Base-by-base conservation (phyloP, 2,888 invertebrate genomes). In the Anthrax anthrax region DNA sequence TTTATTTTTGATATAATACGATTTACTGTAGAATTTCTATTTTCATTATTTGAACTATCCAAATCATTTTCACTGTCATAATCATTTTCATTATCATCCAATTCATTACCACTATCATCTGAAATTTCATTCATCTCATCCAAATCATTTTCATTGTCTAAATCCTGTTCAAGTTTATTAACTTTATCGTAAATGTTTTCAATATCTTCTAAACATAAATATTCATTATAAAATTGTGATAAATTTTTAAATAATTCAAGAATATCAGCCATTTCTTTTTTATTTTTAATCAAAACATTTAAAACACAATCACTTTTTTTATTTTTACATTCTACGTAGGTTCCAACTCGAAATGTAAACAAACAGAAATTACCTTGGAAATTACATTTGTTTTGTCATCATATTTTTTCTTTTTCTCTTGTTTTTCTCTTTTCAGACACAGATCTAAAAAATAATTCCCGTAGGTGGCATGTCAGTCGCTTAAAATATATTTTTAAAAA, bases 141-240 rank as follows among this genome's bases (percentile, higher is more conserved):
- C 32, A 34, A 23, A 3, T 38, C 41, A 12, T 5, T 8, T 39
- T 5, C 12, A 5, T n/a, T 13, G 12, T 6, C 12, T 2, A 8
- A 16, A 5, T 37, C 13, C 14, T 13, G 12, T 14, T 5, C 14
- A 37, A 8, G 3, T 17, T 37, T 2, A 9, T 48, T 19, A 43
- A 42, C 47, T 18, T 46, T 49, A 39, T 48, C 54, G 42, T 48
- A 57, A 17, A 51, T 47, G 29, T 44, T 58, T 52, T 64, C 61
- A 4, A 67, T 52, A 49, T 62, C 48, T 18, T 59, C 57, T 61
- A 63, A 64, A n/a, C 52, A 45, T 34, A 65, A 42, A 13, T 53
- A 46, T 6, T 47, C 44, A 14, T 57, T 54, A 43, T 56, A 67
- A 44, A 54, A 57, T 41, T 54, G 52, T 47, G 57, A 60, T 36